Evolutionary conservation across 2,888 invertebrate genomes (phyloP), one percentile per base, ranked within the genome.

Genomic region (Cremastobaeus sp.): DNA sequence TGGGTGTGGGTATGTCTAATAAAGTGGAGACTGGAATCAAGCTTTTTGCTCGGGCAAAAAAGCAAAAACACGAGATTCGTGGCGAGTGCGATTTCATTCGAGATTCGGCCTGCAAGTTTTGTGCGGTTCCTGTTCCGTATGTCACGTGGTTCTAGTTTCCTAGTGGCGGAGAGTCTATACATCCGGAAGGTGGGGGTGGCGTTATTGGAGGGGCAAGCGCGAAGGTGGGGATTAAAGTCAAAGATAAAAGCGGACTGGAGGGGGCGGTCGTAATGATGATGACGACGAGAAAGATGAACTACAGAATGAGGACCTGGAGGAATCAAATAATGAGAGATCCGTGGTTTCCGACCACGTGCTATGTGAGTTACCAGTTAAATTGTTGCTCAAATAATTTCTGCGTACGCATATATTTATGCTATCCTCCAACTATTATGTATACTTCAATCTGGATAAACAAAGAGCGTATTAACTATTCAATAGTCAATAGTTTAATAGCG

Each of bases 51-150:
- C 34, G 37, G n/a, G 12, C 32, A 71, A 69, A 57, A 60, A 64
- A 41, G 54, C 57, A 59, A 48, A 41, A 52, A 52, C 48, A 57
- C 41, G 71, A 57, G 68, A 74, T 62, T 74, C 69, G 55, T 54
- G 68, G 60, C 45, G 68, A 66, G 68, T 55, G 52, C 39, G 72
- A 52, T 70, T 20, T 47, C 59, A 66, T 70, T 69, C 54, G 48
- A 72, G 47, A 77, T 75, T 71, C 71, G 74, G 77, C 78, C 71
- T 73, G 60, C 74, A 77, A 76, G 81, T 79, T 83, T 78, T 74
- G 76, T 78, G 81, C 74, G 79, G 77, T 81, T 79, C 80, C 76
- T 81, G 80, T 83, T 81, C 78, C 80, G 77, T 77, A 81, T 82
- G 76, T 81, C 79, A 82, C 81, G 80, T 81, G 82, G 79, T 76